Evolutionary conservation across 2,888 invertebrate genomes (phyloP).

Genomic region (Vandiemenella viatica): DNA sequence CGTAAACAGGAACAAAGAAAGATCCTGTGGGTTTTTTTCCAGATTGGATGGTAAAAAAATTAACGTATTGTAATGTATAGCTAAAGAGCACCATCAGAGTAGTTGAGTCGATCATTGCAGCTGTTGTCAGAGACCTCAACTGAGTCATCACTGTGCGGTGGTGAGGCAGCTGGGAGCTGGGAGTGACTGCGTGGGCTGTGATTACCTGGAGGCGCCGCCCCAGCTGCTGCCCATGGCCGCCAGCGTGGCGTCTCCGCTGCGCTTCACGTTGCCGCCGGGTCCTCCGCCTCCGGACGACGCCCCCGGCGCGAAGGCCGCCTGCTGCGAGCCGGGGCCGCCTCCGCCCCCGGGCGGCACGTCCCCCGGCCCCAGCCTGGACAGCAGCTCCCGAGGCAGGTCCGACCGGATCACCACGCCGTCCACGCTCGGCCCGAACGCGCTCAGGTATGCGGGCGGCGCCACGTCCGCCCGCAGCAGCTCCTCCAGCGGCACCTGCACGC

Average conservation of each 20-base stretch:
- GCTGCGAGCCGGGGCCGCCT: slow-evolving; percentile 32
- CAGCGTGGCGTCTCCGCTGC: slow-evolving; percentile 41
- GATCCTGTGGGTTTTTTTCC: too few species aligned
- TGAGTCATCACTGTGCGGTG: too few species aligned
- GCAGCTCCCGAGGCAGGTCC: slow-evolving; percentile 65
- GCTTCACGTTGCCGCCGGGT: slow-evolving; percentile 43
- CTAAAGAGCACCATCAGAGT: too few species aligned
- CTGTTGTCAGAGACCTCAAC: too few species aligned
- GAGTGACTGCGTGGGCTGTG: too few species aligned
- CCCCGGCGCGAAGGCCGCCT: neutral
- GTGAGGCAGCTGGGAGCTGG: too few species aligned
- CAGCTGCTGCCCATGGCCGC: slow-evolving; percentile 27
- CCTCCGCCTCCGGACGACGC: neutral
- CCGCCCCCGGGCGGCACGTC: slow-evolving; percentile 37
- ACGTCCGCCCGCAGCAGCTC: slow-evolving; percentile 61
- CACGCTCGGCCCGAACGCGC: slow-evolving; percentile 83
- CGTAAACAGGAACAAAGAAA: too few species aligned
- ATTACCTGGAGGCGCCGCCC: neutral
- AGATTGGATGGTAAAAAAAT: too few species aligned
- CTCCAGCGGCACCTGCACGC: slow-evolving; percentile 45
- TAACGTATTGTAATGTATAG: too few species aligned
- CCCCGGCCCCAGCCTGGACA: slow-evolving; percentile 35
- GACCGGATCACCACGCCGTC: slow-evolving; percentile 87
- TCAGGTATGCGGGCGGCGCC: slow-evolving; percentile 62
- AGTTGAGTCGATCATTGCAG: too few species aligned